phyloP scores from a whole-genome alignment of 2,113 vertebrate species.

The Mirounga angustirostris region DNA sequence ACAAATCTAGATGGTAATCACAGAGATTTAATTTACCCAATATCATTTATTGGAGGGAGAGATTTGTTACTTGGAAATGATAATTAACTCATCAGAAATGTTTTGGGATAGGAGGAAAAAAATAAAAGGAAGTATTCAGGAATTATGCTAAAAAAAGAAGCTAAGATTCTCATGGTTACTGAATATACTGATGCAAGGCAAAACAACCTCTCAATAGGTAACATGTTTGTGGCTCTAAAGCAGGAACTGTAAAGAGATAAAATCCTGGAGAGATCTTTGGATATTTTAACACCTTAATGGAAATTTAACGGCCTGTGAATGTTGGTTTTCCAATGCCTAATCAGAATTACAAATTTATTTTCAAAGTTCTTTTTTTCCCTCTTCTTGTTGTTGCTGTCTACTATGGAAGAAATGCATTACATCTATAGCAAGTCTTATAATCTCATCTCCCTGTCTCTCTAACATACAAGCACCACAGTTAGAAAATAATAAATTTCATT shows the following conservation, averaged over 20 bases:
- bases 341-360: slow-evolving; percentile 42
- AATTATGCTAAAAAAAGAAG: slow-evolving; percentile 20
- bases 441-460: background rate
- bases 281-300: slow-evolving; percentile 19
- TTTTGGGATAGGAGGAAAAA: slow-evolving; percentile 33
- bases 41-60: slow-evolving; percentile 61
- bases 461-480: background rate
- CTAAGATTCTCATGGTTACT: background rate
- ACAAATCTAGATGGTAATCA: slow-evolving; percentile 68
- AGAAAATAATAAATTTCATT: slow-evolving; percentile 1
- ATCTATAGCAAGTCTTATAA: background rate
- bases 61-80: slow-evolving; percentile 68
- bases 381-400: background rate
- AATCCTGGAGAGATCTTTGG: background rate
- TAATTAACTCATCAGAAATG: slow-evolving; percentile 75
- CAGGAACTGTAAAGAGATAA: background rate
- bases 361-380: background rate
- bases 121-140: slow-evolving; percentile 18
- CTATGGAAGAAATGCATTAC: background rate
- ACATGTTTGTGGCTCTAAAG: background rate
- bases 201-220: background rate
- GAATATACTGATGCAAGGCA: background rate
- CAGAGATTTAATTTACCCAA: slow-evolving; percentile 65
- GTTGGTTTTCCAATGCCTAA: slow-evolving; percentile 42
- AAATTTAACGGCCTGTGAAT: background rate